These are phyloP conservation scores for Morpho achilles DNA, from an alignment of 2,888 invertebrate genomes.

Conservation along the genomic window DNA sequence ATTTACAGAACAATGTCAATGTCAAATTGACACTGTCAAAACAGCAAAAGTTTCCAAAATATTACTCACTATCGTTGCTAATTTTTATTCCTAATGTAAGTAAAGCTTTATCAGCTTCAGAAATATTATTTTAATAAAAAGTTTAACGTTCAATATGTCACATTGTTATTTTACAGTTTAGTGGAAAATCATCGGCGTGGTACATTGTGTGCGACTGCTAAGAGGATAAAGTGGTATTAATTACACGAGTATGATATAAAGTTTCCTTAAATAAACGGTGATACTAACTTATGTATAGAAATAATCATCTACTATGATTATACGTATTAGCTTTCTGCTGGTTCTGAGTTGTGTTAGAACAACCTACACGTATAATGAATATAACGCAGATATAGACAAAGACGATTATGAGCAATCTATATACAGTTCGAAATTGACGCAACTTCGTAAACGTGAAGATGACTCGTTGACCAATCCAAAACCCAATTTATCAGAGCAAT, in stretches of 20 bases:
- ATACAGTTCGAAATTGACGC: neutral
- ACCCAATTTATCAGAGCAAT: no score
- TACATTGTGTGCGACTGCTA: neutral
- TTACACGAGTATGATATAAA: conserved; percentile 10
- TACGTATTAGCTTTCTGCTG: conserved; percentile 17
- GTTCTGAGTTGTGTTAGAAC: conserved; percentile 22
- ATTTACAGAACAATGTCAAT: neutral
- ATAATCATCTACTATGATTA: conserved; percentile 23
- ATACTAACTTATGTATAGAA: conserved; percentile 5
- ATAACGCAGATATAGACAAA: conserved; percentile 4
- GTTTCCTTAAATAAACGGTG: neutral
- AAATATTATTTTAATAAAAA: no score
- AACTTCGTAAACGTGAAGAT: conserved; percentile 17
- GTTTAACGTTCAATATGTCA: no score
- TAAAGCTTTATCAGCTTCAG: neutral
- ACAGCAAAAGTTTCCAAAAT: conserved; percentile 14
- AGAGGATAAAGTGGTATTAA: conserved; percentile 12
- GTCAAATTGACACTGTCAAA: conserved; percentile 17
- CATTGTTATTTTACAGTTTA: neutral
- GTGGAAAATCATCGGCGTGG: neutral
- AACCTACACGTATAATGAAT: conserved; percentile 13
- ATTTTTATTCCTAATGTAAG: neutral
- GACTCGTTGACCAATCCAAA: conserved; percentile 2
- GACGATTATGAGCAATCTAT: conserved; percentile 1
- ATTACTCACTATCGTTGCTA: conserved; percentile 7